Evolutionary conservation across 2,113 vertebrate species (phyloP), one percentile per base, ranked within the genome.

Genomic region (Trichechus manatus): DNA sequence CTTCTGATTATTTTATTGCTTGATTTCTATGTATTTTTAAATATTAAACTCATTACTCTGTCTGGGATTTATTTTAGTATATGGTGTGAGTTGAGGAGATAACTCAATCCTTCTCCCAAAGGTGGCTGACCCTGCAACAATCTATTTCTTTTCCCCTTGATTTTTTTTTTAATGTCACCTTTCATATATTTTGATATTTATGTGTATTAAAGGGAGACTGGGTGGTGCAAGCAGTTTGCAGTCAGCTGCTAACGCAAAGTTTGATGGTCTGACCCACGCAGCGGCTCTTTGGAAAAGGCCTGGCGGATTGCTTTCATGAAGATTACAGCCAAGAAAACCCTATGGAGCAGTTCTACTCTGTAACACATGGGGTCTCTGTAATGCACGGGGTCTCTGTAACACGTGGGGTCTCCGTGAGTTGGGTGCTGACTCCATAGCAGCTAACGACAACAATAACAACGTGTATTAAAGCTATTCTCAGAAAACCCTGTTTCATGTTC

Each of bases 31-130:
- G 11, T 70, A 70, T 70, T 84, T 66, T 75, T 7, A 11, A 36
- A 31, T 9, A 31, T 72, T 14, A 42, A 56, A 33, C 14, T n/a
- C 39, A 83, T 84, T 80, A 75, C 23, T 83, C 39, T 13, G 19
- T 64, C 36, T 88, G 64, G 20, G 74, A 91, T 96, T 68, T 75
- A 80, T 63, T 96, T 92, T 86, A 44, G 29, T 78, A 20, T 74
- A 36, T 88, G 25, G 15, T 66, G 15, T 91, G 63, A 92, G 3
- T 78, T 31, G 9, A 61, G 27, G 42, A 84, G 56, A 80, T 42
- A 66, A 33, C 95, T 87, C 23, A 10, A 47, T 47, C 10, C 47
- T 47, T 47, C 6, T 47, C 47, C 10, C 47, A 47, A 47, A 47
- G 6, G 6, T 47, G 27, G 27, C 82, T 93, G 77, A 61, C 42